A percentile compares a stretch with the other conserved stretches of the same genome.
Evolutionary conservation across 2,888 invertebrate genomes (phyloP).

Genomic region (Noctua janthe): DNA sequence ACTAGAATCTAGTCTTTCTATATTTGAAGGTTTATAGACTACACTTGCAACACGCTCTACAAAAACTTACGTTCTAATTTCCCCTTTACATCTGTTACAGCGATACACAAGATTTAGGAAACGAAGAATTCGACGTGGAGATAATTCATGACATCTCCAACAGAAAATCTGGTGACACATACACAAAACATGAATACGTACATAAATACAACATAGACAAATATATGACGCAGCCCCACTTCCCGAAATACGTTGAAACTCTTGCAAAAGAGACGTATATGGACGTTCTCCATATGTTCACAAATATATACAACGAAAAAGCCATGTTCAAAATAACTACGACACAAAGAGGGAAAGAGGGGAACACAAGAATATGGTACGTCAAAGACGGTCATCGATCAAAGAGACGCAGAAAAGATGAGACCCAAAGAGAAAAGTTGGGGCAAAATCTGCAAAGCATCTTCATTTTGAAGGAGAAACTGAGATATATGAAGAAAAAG

Average conservation of each 20-base stretch:
- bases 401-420: conserved; percentile 62
- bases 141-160: conserved; percentile 29
- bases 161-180: conserved; percentile 49
- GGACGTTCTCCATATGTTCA: conserved; percentile 72
- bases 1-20: neutral
- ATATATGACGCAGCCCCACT: conserved; percentile 73
- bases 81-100: conserved; percentile 47
- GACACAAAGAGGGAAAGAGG: conserved; percentile 73
- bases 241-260: conserved; percentile 73
- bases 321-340: conserved; percentile 77
- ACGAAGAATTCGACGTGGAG: conserved; percentile 53
- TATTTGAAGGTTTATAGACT: neutral
- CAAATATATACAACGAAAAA: conserved; percentile 72
- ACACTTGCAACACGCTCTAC: neutral
- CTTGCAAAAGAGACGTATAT: conserved; percentile 70
- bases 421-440: conserved; percentile 53
- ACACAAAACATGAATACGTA: conserved; percentile 72
- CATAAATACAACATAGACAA: conserved; percentile 74
- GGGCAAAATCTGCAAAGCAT: conserved; percentile 60
- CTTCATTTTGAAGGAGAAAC: conserved; percentile 61
- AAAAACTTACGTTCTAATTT: conserved; percentile 6
- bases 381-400: conserved; percentile 66
- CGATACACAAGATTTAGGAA: conserved; percentile 46
- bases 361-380: conserved; percentile 74
- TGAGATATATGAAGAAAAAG: conserved; percentile 56